Conservation (phyloP, 1,140 invertebrate species). For the Drosophila pectinifera region DNA sequence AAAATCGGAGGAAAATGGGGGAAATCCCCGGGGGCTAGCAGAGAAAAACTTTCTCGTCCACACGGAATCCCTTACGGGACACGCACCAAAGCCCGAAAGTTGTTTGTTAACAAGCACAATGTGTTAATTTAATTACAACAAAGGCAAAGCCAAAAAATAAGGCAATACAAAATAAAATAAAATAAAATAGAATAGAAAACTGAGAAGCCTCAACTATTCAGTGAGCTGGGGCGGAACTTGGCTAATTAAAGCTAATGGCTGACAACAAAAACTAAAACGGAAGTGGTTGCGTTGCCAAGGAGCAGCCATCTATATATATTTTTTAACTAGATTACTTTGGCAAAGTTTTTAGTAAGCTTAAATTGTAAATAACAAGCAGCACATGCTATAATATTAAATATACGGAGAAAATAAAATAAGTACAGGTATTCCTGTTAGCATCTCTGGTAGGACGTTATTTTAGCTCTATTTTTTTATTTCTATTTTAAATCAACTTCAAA, state of each 20-base stretch:
- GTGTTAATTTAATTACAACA: constrained; percentile 62
- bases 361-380: not conserved
- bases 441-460: too few relatives aligned
- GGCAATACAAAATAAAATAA: not conserved
- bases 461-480: too few relatives aligned
- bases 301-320: not conserved
- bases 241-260: constrained; percentile 32
- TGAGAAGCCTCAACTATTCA: constrained; percentile 8
- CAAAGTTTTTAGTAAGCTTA: not conserved
- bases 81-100: constrained; percentile 43
- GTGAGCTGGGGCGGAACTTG: constrained; percentile 4
- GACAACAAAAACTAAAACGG: not conserved
- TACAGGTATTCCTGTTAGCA: too few relatives aligned
- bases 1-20: not conserved
- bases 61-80: constrained; percentile 26
- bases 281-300: not conserved
- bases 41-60: constrained; percentile 35
- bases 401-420: not conserved
- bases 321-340: not conserved
- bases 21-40: constrained; percentile 17
- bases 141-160: constrained; percentile 7
- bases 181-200: not conserved
- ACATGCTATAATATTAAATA: too few relatives aligned
- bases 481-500: too few relatives aligned
- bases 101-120: constrained; percentile 56